These are phyloP conservation scores for Rallus crepitans DNA, from an alignment of 2,797 vertebrate species.

Conservation along the genomic window DNA sequence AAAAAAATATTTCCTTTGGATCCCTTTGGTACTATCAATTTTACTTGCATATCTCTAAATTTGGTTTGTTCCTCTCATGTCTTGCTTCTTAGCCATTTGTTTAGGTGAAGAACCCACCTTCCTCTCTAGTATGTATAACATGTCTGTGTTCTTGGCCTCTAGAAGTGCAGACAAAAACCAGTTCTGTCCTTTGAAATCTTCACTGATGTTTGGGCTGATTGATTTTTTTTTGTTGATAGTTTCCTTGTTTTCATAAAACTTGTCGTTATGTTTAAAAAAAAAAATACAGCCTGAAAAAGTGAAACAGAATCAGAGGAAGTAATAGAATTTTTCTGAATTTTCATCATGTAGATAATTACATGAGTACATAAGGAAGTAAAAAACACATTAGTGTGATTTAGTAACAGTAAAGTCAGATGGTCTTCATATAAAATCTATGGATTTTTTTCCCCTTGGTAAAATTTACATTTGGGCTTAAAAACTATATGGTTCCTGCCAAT, in stretches of 20 bases:
- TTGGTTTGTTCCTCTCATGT: neutral
- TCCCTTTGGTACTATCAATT: neutral
- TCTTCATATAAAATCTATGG: neutral
- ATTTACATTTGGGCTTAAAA: neutral
- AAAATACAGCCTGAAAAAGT: conserved; percentile 3
- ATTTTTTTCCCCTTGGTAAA: neutral
- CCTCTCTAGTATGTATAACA: neutral
- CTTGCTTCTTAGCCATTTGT: neutral
- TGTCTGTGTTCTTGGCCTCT: neutral
- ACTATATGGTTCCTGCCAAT: neutral
- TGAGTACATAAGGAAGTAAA: neutral
- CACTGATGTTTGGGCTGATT: neutral
- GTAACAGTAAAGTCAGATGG: neutral
- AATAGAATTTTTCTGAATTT: neutral
- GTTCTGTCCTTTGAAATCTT: neutral
- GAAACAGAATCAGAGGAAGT: neutral
- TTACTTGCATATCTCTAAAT: conserved; percentile 57
- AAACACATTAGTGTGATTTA: neutral
- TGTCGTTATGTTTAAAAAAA: neutral
- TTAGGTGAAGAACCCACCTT: conserved; percentile 1
- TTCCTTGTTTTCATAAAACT: conserved; percentile 2
- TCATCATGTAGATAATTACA: neutral
- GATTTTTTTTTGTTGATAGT: neutral
- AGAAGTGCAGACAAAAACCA: neutral
- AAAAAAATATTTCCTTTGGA: conserved; percentile 61